Percentiles rank a stretch among this genome's conserved stretches.
phyloP scores from a whole-genome alignment of 2,888 invertebrate species.

The Amphipyra tragopoginis region DNA sequence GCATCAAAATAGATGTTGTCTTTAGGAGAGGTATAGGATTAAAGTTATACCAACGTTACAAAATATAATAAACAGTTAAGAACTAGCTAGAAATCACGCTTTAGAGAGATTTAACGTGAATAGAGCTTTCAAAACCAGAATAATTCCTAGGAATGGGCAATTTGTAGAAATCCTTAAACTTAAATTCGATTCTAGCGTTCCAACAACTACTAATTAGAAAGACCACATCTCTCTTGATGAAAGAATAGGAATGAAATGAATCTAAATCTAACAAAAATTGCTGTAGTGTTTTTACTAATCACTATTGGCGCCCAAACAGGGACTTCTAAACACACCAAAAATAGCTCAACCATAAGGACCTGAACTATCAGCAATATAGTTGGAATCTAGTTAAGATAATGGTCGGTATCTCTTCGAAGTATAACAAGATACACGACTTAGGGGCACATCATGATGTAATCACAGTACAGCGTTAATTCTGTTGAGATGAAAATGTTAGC shows the following conservation, averaged over 20 bases:
- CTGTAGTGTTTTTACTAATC: not conserved
- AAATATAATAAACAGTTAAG: too few species aligned
- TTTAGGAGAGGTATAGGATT: not conserved
- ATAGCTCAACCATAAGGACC: slow-evolving; percentile 9
- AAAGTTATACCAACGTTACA: not conserved
- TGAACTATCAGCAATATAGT: slow-evolving; percentile 35
- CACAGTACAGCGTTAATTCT: slow-evolving; percentile 46
- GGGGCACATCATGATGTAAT: slow-evolving; percentile 54
- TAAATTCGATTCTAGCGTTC: too few species aligned
- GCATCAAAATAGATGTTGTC: not conserved
- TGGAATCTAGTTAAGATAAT: slow-evolving; percentile 51
- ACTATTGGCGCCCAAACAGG: slow-evolving; percentile 38
- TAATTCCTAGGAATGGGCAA: too few species aligned
- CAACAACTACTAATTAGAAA: too few species aligned
- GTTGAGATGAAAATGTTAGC: slow-evolving; percentile 46
- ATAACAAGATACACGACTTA: slow-evolving; percentile 56
- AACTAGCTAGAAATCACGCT: too few species aligned
- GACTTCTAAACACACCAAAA: slow-evolving; percentile 13
- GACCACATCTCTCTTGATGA: too few species aligned
- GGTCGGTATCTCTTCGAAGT: slow-evolving; percentile 44
- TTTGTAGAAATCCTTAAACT: too few species aligned
- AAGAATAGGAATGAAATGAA: too few species aligned
- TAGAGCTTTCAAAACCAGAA: too few species aligned
- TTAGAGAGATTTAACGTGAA: too few species aligned
- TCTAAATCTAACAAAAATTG: not conserved